Conservation (phyloP, 2,888 invertebrate genomes). For the Unio delphinus region DNA sequence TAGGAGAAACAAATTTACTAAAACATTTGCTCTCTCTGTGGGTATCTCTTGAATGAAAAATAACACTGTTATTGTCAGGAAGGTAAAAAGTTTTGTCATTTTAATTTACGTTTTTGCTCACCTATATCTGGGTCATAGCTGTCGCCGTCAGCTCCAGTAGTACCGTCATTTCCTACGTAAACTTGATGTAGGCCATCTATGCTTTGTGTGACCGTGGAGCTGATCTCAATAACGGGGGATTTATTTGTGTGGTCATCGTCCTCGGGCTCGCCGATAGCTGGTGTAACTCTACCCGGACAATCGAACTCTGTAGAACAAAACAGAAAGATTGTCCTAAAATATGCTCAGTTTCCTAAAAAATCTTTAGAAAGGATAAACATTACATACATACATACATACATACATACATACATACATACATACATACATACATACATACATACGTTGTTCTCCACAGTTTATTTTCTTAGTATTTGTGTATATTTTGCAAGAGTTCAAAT, state of each 20-base stretch:
- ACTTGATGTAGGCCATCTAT: slow-evolving; percentile 7
- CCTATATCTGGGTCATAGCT: no score
- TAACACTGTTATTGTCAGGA: no score
- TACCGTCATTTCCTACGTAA: no score
- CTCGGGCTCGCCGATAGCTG: not conserved
- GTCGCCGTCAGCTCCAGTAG: no score
- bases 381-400: not conserved
- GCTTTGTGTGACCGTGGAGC: slow-evolving; percentile 21
- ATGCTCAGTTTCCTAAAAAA: not conserved
- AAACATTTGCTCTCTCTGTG: no score
- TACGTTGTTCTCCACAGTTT: not conserved
- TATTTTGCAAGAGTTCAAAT: no score
- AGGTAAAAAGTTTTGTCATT: no score
- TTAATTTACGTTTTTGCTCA: no score
- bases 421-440: slow-evolving; percentile 5
- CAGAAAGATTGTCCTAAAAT: not conserved
- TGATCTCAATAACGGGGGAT: slow-evolving; percentile 29
- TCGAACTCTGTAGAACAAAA: slow-evolving; percentile 1
- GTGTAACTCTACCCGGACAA: not conserved
- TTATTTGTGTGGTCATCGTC: slow-evolving; percentile 21
- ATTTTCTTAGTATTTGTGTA: no score
- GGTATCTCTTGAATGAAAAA: no score
- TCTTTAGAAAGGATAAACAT: not conserved
- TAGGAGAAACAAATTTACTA: no score
- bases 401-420: slow-evolving; percentile 5